Conservation (phyloP, 2,888 invertebrate species). For the Phytoseiulus persimilis region DNA sequence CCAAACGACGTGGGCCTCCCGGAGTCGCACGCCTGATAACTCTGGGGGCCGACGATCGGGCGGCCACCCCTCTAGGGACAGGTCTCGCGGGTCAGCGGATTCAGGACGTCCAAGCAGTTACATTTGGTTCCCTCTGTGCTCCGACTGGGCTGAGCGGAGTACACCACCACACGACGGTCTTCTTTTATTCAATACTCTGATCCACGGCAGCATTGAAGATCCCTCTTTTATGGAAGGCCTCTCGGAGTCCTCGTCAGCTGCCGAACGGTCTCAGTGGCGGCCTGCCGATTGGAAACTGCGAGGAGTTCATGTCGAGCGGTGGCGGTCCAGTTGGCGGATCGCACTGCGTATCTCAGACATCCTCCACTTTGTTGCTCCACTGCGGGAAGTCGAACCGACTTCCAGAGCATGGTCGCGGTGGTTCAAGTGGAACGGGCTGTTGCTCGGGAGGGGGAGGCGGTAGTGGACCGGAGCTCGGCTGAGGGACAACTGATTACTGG, state of each 20-base stretch:
- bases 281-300: too few relatives aligned
- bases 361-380: too few relatives aligned
- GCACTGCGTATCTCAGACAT: too few relatives aligned
- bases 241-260: too few relatives aligned
- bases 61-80: not conserved
- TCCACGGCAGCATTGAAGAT: too few relatives aligned
- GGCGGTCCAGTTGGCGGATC: too few relatives aligned
- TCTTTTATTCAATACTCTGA: not conserved
- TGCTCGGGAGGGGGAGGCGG: not conserved
- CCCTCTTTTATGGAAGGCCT: too few relatives aligned
- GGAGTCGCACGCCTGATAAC: not conserved
- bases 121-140: not conserved
- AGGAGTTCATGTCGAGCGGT: too few relatives aligned
- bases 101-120: not conserved
- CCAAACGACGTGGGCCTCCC: not conserved
- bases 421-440: too few relatives aligned
- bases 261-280: too few relatives aligned
- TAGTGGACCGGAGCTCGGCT: not conserved
- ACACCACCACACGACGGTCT: not conserved
- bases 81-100: not conserved
- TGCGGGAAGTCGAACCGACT: too few relatives aligned
- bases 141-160: not conserved
- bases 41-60: not conserved
- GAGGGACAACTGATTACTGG: not conserved
- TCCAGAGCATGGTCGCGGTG: too few relatives aligned